Percentiles rank a stretch among this genome's conserved stretches.
These are phyloP conservation scores for Bombus confusus DNA, from an alignment of 1,140 invertebrate species.

Conservation along the genomic window DNA sequence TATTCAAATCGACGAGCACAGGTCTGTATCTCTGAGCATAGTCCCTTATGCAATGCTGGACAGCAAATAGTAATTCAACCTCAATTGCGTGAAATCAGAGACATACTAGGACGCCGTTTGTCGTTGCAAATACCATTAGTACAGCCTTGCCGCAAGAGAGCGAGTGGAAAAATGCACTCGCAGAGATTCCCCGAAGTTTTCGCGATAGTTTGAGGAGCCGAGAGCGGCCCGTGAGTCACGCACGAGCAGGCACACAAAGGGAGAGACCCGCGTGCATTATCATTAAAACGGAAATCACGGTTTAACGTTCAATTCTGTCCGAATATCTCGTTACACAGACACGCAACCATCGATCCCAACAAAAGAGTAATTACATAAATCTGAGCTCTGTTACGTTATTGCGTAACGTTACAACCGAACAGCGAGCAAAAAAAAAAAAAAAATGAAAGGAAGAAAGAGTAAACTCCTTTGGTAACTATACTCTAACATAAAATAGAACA, in stretches of 20 bases:
- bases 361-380: conserved; percentile 46
- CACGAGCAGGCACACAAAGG: conserved; percentile 10
- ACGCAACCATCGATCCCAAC: conserved; percentile 9
- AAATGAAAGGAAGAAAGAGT: background rate
- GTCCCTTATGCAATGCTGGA: conserved; percentile 41
- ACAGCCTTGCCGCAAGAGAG: background rate
- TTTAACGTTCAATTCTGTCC: conserved; percentile 34
- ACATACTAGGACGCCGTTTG: conserved; percentile 11
- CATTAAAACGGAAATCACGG: conserved; percentile 46
- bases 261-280: conserved; percentile 23
- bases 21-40: background rate
- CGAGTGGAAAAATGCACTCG: background rate
- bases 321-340: conserved; percentile 36
- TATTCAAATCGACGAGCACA: conserved; percentile 29
- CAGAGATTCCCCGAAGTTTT: conserved; percentile 3
- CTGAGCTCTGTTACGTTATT: background rate
- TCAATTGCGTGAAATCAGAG: conserved; percentile 62
- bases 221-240: background rate
- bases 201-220: background rate
- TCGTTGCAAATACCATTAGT: conserved; percentile 41
- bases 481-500: background rate
- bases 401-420: background rate
- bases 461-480: background rate
- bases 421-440: background rate
- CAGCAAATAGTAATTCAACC: conserved; percentile 60